Evolutionary conservation across 2,113 vertebrate genomes (phyloP), one percentile per base, ranked within the genome.

Genomic region (Gasterosteus aculeatus): DNA sequence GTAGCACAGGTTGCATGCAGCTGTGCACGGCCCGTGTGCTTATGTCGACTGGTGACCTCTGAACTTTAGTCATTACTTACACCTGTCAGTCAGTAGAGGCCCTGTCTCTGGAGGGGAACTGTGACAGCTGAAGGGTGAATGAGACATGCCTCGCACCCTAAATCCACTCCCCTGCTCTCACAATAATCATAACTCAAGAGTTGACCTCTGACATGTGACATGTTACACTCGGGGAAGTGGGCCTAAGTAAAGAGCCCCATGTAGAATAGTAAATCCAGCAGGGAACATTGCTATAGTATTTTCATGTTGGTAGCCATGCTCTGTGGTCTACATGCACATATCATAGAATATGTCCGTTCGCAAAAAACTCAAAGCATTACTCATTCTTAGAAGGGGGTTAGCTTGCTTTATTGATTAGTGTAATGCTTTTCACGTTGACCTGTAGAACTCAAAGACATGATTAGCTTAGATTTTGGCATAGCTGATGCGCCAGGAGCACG

Each of bases 111-210:
- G 59, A 73, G 85, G 84, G 75, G 78, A 74, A 77, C 61, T 77
- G 77, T 88, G 89, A 90, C 91, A 92, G 93, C 91, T 92, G 86
- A 89, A 88, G 85, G 89, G 86, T 87, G 89, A 89, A 87, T 84
- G 81, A 88, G 87, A 85, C 85, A 77, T 80, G 65, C 81, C 74
- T 75, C n/a, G 73, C 80, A 80, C 89, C 88, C 68, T 82, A 88
- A 90, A 87, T 71, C 83, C 78, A 69, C 78, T 84, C 84, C 84
- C 75, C 69, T 60, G 83, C 69, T 78, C 77, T 85, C 64, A 42
- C 81, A 86, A 85, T 88, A 90, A 92, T 89, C 89, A 93, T 92
- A 92, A 92, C 85, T 89, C 85, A 78, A 78, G 87, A 69, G 59
- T 78, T 87, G 92, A 86, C 85, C 91, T 81, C 63, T 90, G 88